These are phyloP conservation scores for Decapterus maruadsi DNA, from an alignment of 2,797 vertebrate genomes.

Conservation along the genomic window DNA sequence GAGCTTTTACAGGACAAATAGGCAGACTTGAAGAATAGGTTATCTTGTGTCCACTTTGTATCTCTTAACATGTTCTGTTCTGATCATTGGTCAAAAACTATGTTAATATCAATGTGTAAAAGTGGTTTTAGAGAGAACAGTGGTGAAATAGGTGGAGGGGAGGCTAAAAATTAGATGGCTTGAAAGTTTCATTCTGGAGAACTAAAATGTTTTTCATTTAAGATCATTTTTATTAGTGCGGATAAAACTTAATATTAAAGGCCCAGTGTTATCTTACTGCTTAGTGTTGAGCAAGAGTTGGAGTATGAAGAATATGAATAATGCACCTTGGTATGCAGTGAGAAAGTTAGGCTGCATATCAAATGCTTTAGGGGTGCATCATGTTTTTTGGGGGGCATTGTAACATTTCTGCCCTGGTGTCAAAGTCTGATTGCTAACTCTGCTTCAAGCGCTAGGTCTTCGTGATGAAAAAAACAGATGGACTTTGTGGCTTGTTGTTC, in stretches of 20 bases:
- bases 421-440: conserved; percentile 25
- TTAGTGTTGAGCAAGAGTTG: neutral
- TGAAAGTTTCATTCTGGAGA: neutral
- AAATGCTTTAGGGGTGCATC: neutral
- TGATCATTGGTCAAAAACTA: neutral
- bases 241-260: neutral
- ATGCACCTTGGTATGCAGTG: neutral
- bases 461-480: conserved; percentile 66
- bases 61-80: neutral
- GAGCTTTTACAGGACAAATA: neutral
- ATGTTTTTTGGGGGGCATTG: conserved; percentile 1
- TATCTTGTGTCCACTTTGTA: neutral
- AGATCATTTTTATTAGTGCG: neutral
- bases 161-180: neutral
- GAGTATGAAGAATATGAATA: neutral
- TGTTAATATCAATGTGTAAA: neutral
- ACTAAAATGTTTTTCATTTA: neutral
- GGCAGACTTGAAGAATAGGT: too few relatives aligned
- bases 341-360: neutral
- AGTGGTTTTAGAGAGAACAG: neutral
- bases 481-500: conserved; percentile 65
- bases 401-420: conserved; percentile 27
- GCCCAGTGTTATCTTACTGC: neutral
- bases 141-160: neutral
- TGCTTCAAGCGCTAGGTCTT: conserved; percentile 38